phyloP scores from a whole-genome alignment of 2,113 vertebrate species.

The Grallaria varia region DNA sequence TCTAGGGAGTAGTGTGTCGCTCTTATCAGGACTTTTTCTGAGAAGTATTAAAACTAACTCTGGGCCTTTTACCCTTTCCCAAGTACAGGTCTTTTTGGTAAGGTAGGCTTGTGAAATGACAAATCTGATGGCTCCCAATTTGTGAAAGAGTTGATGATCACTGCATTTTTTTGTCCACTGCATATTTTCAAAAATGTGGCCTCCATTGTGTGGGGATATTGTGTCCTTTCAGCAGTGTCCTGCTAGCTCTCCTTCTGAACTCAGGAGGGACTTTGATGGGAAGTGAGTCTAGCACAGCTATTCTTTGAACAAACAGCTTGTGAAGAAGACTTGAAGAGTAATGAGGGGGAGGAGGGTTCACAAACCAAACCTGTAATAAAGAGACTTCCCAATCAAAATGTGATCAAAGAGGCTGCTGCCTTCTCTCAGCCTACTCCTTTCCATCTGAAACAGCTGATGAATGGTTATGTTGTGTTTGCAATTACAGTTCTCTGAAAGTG shows the following conservation, averaged over 20 bases:
- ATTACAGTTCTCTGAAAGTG: conserved; percentile 58
- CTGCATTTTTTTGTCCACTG: background rate
- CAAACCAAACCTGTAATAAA: conserved; percentile 26
- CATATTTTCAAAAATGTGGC: background rate
- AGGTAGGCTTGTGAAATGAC: background rate
- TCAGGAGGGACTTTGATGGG: background rate
- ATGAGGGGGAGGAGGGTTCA: conserved; percentile 6
- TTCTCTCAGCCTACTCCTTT: conserved; percentile 58
- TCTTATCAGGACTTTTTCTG: background rate
- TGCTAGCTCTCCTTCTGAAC: background rate
- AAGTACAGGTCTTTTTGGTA: background rate
- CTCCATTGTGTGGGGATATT: accelerated
- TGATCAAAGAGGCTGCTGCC: conserved; percentile 50
- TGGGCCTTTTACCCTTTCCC: background rate
- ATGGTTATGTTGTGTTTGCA: conserved; percentile 58
- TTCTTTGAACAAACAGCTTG: conserved; percentile 10
- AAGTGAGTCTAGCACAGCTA: background rate
- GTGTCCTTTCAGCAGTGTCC: background rate
- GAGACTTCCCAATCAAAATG: conserved; percentile 31
- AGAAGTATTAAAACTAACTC: background rate
- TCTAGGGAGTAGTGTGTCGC: background rate
- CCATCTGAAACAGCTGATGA: conserved; percentile 56
- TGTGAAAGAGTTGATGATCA: background rate
- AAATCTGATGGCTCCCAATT: background rate
- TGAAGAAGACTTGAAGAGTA: conserved; percentile 15